Evolutionary conservation across 2,797 vertebrate genomes (phyloP), one percentile per base, ranked within the genome.

Genomic region (Yasuhikotakia modesta): DNA sequence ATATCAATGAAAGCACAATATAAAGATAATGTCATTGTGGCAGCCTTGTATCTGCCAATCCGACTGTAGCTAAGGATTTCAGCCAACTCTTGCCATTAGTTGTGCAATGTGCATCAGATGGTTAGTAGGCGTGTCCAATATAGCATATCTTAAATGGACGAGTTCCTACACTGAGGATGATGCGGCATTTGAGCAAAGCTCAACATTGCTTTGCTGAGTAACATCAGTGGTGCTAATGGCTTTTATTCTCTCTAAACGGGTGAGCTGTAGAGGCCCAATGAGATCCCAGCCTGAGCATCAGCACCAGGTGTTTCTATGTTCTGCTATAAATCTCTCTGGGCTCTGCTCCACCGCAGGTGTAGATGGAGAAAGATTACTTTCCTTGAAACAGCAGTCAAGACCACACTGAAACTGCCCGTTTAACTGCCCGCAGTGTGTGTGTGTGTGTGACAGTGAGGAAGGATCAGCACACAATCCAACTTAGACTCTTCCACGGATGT

Each of bases 331-430:
- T 85, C 85, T 88, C 87, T 78, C 79, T 79, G 79, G 74, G 21
- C 85, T 64, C 48, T 73, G 84, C 84, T 70, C 83, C 76, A 87
- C 87, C 89, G 91, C 89, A 92, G 90, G 90, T 91, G 90, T 81
- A 74, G 72, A 74, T 74, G 30, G 82, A 86, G 86, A 87, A 86
- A 89, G 89, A 92, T 93, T 91, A 92, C 85, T 89, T 89, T 89
- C 84, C 85, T 84, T 86, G 84, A 89, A 92, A 89, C 86, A 85
- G 82, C 46, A 81, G 87, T 82, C 84, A 70, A 86, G 88, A 85
- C 90, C 88, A 87, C 76, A 84, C 83, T 86, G 86, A 89, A 90
- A 76, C 85, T 88, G 82, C 81, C 43, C 83, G 35, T 91, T 93
- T 92, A 92, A 85, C 87, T 82, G 85, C 85, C 87, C 82, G 85